Conservation (phyloP, 37 sponge, comb jelly and placozoan genomes). For the Spongilla lacustris region DNA sequence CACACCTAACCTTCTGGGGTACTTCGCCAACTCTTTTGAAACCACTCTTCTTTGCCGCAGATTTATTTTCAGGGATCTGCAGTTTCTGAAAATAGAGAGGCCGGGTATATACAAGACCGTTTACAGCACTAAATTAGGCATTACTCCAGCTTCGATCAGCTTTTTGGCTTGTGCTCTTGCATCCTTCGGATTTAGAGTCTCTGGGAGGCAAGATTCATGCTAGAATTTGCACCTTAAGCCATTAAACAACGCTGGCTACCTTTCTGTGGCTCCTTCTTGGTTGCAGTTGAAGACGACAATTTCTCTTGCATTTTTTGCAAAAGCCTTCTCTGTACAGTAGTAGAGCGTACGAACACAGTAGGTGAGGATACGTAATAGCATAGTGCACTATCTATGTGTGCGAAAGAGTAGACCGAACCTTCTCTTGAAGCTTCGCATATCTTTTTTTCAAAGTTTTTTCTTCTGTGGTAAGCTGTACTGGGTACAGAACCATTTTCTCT, state of each 20-base stretch:
- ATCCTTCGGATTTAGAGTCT: constrained; percentile 69
- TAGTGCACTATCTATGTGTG: not conserved
- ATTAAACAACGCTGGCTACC: constrained; percentile 1
- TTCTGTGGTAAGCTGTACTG: constrained; percentile 62
- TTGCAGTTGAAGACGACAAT: not conserved
- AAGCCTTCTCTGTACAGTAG: constrained; percentile 25
- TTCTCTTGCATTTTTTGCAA: constrained; percentile 46
- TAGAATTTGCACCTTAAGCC: not conserved
- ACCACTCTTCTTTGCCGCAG: constrained; percentile 49
- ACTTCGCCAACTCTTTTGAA: constrained; percentile 78
- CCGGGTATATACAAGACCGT: not conserved
- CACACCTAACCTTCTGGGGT: not conserved
- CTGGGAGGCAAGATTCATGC: constrained; percentile 15
- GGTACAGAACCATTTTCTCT: constrained; percentile 63
- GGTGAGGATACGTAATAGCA: not conserved
- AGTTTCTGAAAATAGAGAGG: constrained; percentile 38
- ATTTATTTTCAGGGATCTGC: constrained; percentile 45
- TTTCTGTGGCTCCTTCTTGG: constrained; percentile 23
- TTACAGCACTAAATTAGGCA: not conserved
- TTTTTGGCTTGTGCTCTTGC: constrained; percentile 74
- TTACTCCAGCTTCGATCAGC: constrained; percentile 62
- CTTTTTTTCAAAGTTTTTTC: constrained; percentile 72
- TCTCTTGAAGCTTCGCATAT: constrained; percentile 68
- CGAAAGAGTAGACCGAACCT: constrained; percentile 5
- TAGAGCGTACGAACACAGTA: not conserved